Conservation (phyloP, 2,888 invertebrate species). For the Cosmia trapezina region DNA sequence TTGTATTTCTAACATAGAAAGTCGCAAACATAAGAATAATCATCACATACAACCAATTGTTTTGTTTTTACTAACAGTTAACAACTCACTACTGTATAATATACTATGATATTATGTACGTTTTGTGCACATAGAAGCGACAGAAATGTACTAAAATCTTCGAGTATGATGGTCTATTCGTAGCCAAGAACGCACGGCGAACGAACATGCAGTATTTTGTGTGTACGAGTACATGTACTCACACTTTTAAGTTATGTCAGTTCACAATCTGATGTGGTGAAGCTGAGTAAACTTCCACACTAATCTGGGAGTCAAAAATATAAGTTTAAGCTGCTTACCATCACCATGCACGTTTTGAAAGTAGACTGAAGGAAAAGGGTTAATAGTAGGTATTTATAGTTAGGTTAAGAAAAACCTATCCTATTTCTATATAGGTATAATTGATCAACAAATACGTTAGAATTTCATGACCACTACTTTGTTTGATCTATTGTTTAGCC, state of each 20-base stretch:
- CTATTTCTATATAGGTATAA: conserved; percentile 2
- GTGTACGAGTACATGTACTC: conserved; percentile 45
- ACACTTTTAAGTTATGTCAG: conserved; percentile 32
- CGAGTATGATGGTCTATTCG: conserved; percentile 1
- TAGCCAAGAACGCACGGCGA: conserved; percentile 34
- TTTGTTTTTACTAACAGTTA: too few species aligned
- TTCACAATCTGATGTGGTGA: conserved; percentile 31
- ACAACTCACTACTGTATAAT: background rate
- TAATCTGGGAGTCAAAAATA: conserved; percentile 45
- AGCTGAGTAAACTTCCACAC: conserved; percentile 38
- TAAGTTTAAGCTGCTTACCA: conserved; percentile 44
- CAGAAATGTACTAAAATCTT: conserved; percentile 16
- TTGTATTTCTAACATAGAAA: too few species aligned
- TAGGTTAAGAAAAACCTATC: conserved; percentile 8
- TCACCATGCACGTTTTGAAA: conserved; percentile 29
- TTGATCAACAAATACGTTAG: background rate
- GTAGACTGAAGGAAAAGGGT: conserved; percentile 32
- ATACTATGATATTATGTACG: conserved; percentile 14
- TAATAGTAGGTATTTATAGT: background rate
- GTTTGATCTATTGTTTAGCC: background rate
- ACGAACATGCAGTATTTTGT: conserved; percentile 37
- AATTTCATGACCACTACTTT: background rate
- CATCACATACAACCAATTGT: too few species aligned
- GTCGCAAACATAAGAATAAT: too few species aligned
- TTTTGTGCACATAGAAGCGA: conserved; percentile 25